Conservation (phyloP, 2,113 vertebrate species). For the Stigmatopora nigra region DNA sequence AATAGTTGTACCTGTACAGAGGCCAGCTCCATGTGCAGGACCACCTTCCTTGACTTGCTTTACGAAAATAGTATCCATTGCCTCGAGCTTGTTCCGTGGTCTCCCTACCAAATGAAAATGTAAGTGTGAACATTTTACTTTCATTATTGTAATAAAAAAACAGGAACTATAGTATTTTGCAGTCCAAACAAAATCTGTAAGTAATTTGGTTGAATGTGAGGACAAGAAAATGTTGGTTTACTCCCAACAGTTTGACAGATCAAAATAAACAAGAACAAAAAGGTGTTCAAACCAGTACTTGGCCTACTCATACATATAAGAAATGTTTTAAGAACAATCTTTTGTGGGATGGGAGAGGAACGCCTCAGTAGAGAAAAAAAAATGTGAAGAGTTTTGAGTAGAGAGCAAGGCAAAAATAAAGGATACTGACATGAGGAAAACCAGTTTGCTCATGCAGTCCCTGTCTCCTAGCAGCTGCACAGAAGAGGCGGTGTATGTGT, state of each 20-base stretch:
- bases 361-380: constrained; percentile 10
- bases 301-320: background rate
- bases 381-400: constrained; percentile 22
- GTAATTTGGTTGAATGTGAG: constrained; percentile 6
- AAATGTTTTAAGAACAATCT: constrained; percentile 16
- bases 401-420: constrained; percentile 24
- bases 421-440: constrained; percentile 36
- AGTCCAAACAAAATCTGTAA: constrained; percentile 4
- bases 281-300: constrained; percentile 13
- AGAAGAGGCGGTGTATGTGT: background rate
- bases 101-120: constrained; percentile 70
- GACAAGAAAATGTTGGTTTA: constrained; percentile 11
- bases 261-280: constrained; percentile 21
- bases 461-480: constrained; percentile 65
- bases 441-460: constrained; percentile 56
- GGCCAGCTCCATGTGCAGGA: constrained; percentile 85
- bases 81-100: constrained; percentile 82
- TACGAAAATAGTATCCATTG: constrained; percentile 98
- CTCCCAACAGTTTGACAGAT: constrained; percentile 18
- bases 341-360: constrained; percentile 16
- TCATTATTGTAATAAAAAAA: constrained; percentile 12
- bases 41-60: constrained; percentile 96
- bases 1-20: constrained; percentile 84
- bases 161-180: background rate
- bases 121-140: background rate